Conservation (phyloP, 2,113 vertebrate genomes). For the Pholis gunnellus region DNA sequence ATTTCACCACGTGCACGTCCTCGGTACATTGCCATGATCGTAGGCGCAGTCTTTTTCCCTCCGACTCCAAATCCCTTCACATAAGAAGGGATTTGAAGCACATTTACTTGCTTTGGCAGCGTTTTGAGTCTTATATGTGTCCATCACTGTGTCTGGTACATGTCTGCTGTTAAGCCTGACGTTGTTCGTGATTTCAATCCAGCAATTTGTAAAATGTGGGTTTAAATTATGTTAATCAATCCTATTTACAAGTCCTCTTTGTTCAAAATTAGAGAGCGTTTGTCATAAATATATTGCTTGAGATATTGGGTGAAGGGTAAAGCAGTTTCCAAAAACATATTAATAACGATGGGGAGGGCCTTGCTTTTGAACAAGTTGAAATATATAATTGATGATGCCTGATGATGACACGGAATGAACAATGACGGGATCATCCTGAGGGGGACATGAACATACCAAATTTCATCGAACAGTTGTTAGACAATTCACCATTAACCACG, state of each 20-base stretch:
- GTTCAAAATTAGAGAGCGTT: neutral
- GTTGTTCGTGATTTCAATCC: neutral
- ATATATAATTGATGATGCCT: no score
- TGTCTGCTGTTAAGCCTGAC: conserved; percentile 5
- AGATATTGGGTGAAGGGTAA: neutral
- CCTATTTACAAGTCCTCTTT: neutral
- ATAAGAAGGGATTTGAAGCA: no score
- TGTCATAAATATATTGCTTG: neutral
- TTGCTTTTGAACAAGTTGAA: neutral
- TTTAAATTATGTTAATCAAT: neutral
- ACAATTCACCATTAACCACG: neutral
- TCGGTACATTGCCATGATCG: conserved; percentile 39
- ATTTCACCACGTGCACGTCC: conserved; percentile 17
- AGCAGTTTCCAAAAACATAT: neutral
- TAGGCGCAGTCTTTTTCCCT: conserved; percentile 37
- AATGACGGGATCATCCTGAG: no score
- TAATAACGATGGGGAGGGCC: no score
- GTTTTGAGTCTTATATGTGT: conserved; percentile 17
- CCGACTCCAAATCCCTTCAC: conserved; percentile 21
- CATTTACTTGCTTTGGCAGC: conserved; percentile 41
- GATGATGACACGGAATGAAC: no score
- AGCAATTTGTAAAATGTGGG: neutral
- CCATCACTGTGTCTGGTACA: conserved; percentile 38
- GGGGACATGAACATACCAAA: no score
- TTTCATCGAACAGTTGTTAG: no score